These are phyloP conservation scores for Agrochola macilenta DNA, from an alignment of 2,888 invertebrate species.

Conservation along the genomic window DNA sequence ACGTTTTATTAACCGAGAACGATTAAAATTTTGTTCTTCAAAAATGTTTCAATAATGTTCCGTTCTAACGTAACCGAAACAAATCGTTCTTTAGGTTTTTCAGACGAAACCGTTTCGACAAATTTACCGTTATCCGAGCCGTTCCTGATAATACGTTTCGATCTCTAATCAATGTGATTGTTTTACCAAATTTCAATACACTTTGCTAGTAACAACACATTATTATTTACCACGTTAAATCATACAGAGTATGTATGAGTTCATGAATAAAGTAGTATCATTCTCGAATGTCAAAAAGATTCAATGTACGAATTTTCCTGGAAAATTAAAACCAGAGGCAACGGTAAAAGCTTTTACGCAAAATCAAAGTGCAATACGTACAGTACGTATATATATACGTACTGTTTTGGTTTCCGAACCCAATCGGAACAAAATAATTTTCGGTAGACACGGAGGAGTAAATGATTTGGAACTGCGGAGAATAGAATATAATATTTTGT, in stretches of 20 bases:
- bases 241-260: no score
- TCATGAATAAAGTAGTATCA: background rate
- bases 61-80: no score
- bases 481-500: background rate
- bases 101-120: no score
- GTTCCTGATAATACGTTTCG: background rate
- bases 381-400: background rate
- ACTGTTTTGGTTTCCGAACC: background rate
- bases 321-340: constrained; percentile 28
- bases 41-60: no score
- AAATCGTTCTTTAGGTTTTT: no score
- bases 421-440: constrained; percentile 8
- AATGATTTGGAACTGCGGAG: background rate
- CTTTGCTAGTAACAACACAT: background rate
- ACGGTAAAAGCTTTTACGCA: constrained; percentile 52
- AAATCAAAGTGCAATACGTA: constrained; percentile 43
- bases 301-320: constrained; percentile 28
- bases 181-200: background rate
- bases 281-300: constrained; percentile 15
- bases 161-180: background rate
- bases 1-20: no score
- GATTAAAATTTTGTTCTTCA: no score
- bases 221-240: background rate
- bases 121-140: no score
- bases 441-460: background rate